Base-by-base conservation (phyloP, 2,888 invertebrate species). In the Pristionchus entomophagus region DNA sequence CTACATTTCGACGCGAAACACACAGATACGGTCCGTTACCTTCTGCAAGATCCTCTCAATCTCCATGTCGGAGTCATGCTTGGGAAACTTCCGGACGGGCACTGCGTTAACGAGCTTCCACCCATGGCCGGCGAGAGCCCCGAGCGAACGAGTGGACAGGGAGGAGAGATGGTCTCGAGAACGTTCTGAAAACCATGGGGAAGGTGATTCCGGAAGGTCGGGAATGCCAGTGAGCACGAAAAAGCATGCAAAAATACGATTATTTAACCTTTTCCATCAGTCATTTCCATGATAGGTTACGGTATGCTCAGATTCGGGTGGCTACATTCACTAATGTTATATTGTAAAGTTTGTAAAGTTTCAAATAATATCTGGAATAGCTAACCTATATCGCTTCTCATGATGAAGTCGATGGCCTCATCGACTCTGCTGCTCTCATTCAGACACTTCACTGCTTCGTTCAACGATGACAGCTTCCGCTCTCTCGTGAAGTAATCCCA, bases 401-500 rank as follows among this genome's bases (percentile, higher is more conserved):
- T 86, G 19, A 90, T 87, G 45, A 86, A 90, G n/a, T 88, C 77
- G 22, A 89, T 62, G 19, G 90, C 89, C 53, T 90, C 89, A 14
- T 86, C 85, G 0, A 88, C 87, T 49, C 88, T 87, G 56, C 83
- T 73, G 84, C 89, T 88, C 22, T 86, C 85, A 87, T 90, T 90
- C 41, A 90, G 81, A 26, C 86, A 86, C n/a, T 86, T 82, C 14
- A 90, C 87, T 5, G 90, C 90, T 29, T 89, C 87, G n/a, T 89
- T 89, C 14, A 90, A 86, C 5, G 88, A 86, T 14, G 78, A 26
- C 41, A 90, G 87, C 53, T 86, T 87, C 65, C 87, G 87, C 56
- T 88, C 86, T n/a, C 41, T 49, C 0, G 45, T 84, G 14, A 35
- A 85, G 49, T 85, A 77, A 5, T 26, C 38, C 41, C 73, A 38